Conservation (phyloP, 92 coral and sea anemone genomes). For the Chrysogorgia sp. region DNA sequence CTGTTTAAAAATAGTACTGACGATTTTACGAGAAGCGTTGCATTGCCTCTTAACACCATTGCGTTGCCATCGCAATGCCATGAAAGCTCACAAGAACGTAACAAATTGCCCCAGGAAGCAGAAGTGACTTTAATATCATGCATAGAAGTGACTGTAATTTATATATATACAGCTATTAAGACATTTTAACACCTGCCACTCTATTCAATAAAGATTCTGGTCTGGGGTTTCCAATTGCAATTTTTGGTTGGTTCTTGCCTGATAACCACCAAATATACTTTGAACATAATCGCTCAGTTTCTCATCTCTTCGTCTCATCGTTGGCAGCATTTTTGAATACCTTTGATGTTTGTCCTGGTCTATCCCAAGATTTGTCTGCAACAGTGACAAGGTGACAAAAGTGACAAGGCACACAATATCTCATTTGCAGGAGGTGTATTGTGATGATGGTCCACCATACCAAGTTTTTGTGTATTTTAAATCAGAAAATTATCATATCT, state of each 20-base stretch:
- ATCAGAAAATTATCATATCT: background rate
- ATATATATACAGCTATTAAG: no score
- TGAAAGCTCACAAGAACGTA: no score
- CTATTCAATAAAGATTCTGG: slow-evolving; percentile 58
- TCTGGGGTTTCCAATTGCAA: slow-evolving; percentile 59
- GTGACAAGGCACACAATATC: slow-evolving; percentile 8
- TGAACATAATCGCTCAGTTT: slow-evolving; percentile 35
- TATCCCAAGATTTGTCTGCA: background rate
- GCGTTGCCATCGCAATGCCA: no score
- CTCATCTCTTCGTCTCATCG: slow-evolving; percentile 48
- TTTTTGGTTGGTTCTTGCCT: slow-evolving; percentile 65
- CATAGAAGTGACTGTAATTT: no score
- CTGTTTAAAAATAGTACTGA: no score
- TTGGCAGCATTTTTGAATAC: slow-evolving; percentile 11
- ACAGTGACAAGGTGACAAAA: background rate
- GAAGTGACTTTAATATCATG: no score
- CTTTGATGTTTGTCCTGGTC: no score
- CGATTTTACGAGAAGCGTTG: no score
- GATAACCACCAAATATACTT: slow-evolving; percentile 64
- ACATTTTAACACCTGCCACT: no score
- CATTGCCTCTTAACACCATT: no score
- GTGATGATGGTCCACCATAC: slow-evolving; percentile 14
- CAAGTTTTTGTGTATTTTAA: background rate
- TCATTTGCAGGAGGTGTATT: background rate
- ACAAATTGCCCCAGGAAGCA: no score